A percentile compares a stretch with the other conserved stretches of the same genome.
phyloP scores from a whole-genome alignment of 2,113 vertebrate genomes.

The Nanorana parkeri region DNA sequence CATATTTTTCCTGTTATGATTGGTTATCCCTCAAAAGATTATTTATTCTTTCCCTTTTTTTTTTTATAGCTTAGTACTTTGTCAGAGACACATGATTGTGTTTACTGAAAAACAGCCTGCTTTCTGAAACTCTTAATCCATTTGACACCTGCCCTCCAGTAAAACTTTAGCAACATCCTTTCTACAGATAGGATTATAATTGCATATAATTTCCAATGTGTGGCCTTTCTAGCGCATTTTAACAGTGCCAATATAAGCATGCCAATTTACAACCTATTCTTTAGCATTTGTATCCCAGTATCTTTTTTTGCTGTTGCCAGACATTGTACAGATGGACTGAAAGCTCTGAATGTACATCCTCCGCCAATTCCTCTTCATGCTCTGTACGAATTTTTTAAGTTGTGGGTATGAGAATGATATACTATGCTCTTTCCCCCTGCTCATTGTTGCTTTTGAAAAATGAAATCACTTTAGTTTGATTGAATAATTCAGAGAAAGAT shows the following conservation, averaged over 20 bases:
- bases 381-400: slow-evolving; percentile 63
- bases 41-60: neutral
- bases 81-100: neutral
- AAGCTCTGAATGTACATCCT: slow-evolving; percentile 63
- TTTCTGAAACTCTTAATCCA: neutral
- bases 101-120: neutral
- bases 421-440: slow-evolving; percentile 65
- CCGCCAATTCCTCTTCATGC: slow-evolving; percentile 68
- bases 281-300: slow-evolving; percentile 60
- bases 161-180: slow-evolving; percentile 35
- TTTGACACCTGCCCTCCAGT: slow-evolving; percentile 21
- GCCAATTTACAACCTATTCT: slow-evolving; percentile 63
- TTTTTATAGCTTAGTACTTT: neutral
- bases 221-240: slow-evolving; percentile 38
- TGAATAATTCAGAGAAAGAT: too few species aligned
- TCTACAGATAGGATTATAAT: slow-evolving; percentile 44
- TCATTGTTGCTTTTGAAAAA: slow-evolving; percentile 61
- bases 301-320: slow-evolving; percentile 65
- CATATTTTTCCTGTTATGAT: too few species aligned
- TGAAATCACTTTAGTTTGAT: neutral
- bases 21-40: neutral
- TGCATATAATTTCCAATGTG: slow-evolving; percentile 23
- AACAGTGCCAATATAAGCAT: slow-evolving; percentile 4
- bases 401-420: slow-evolving; percentile 59
- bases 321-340: slow-evolving; percentile 73